phyloP scores from a whole-genome alignment of 2,888 invertebrate genomes.

The Cinara cedri region DNA sequence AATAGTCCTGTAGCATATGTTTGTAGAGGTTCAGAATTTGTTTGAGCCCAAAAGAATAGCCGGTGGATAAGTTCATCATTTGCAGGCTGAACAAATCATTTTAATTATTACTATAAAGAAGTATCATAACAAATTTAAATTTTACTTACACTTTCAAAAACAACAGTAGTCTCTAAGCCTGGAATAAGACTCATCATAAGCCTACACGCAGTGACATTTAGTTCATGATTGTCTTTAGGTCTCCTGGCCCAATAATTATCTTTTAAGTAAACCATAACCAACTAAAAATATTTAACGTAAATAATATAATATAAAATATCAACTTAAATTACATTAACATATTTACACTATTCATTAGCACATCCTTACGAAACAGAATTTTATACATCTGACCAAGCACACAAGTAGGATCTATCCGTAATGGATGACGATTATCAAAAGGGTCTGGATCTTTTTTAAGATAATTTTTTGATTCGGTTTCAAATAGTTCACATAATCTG shows the following conservation, averaged over 20 bases:
- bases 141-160: conserved; percentile 74
- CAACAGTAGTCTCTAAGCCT: conserved; percentile 91
- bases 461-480: conserved; percentile 90
- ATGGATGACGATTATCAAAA: conserved; percentile 96
- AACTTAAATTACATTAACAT: background rate
- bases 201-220: conserved; percentile 89
- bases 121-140: background rate
- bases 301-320: background rate
- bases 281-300: conserved; percentile 66
- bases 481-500: conserved; percentile 88
- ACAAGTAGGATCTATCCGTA: conserved; percentile 89
- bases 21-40: conserved; percentile 84
- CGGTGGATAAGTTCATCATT: conserved; percentile 83
- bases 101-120: conserved; percentile 17
- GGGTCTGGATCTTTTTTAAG: conserved; percentile 97
- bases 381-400: conserved; percentile 90
- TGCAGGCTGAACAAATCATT: conserved; percentile 67
- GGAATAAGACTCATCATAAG: conserved; percentile 92
- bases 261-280: conserved; percentile 87
- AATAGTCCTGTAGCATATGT: conserved; percentile 93
- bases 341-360: conserved; percentile 87
- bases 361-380: conserved; percentile 90
- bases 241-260: conserved; percentile 82
- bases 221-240: conserved; percentile 74
- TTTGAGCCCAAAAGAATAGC: conserved; percentile 89